A percentile compares a stretch with the other conserved stretches of the same genome.
These are phyloP conservation scores for Drosophila repletoides DNA, from an alignment of 1,140 invertebrate species.

Conservation along the genomic window DNA sequence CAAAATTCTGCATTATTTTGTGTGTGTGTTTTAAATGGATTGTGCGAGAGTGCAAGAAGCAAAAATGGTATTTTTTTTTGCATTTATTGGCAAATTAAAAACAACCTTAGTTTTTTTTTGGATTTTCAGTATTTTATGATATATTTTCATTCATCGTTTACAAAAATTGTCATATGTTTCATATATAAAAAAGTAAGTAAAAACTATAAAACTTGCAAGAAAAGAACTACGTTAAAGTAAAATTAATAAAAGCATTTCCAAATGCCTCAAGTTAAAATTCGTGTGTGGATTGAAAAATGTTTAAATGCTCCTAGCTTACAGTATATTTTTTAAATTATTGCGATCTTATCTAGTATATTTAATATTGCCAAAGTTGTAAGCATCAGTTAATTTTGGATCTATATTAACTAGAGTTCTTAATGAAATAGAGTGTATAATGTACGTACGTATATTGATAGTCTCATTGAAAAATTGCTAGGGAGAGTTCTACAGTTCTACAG, in stretches of 20 bases:
- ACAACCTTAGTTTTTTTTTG: slow-evolving; percentile 10
- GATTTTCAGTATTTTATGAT: slow-evolving; percentile 7
- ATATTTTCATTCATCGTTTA: slow-evolving; percentile 25
- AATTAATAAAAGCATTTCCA: slow-evolving; percentile 27
- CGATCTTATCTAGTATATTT: slow-evolving; percentile 11
- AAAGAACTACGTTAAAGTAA: slow-evolving; percentile 10
- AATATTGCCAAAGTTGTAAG: slow-evolving; percentile 18
- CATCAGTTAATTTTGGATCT: slow-evolving; percentile 11
- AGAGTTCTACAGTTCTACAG: background rate
- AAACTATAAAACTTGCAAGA: slow-evolving; percentile 17
- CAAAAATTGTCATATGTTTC: slow-evolving; percentile 16
- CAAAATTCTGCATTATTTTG: background rate
- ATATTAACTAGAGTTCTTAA: slow-evolving; percentile 10
- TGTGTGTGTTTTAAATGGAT: background rate
- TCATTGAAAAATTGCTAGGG: slow-evolving; percentile 5
- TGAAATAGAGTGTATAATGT: slow-evolving; percentile 11
- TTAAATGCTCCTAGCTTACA: background rate
- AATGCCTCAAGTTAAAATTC: slow-evolving; percentile 15
- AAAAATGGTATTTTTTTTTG: background rate
- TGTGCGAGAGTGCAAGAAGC: slow-evolving; percentile 21
- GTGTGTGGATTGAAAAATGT: slow-evolving; percentile 3
- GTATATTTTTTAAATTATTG: background rate
- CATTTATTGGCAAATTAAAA: slow-evolving; percentile 29
- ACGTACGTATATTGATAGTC: slow-evolving; percentile 21
- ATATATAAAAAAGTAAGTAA: slow-evolving; percentile 26